Base-by-base conservation (phyloP, 2,888 invertebrate genomes). In the Oscheius myriophilus region DNA sequence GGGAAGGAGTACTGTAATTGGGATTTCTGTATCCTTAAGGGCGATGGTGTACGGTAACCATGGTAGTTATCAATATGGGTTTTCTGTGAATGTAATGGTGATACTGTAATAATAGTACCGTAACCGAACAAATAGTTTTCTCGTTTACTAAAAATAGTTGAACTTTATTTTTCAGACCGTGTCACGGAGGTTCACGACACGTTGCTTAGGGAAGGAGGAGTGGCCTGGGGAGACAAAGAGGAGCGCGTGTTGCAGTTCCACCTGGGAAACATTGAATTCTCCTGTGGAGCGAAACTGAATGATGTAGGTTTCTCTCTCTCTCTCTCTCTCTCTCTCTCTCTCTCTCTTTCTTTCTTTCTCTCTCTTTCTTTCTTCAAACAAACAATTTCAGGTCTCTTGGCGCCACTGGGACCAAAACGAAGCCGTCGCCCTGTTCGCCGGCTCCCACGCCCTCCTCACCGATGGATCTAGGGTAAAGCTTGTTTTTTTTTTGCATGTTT, bases 391-490 rank as follows among this genome's bases (percentile, higher is more conserved):
- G 62, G 66, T 70, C 51, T 70, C 70, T 16, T 67, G 70, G 70
- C 46, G 66, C 21, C 53, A 87, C 72, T 89, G 89, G 89, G 89
- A 89, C 73, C 89, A 89, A 76, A 89, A 89, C 72, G 89, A 89
- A 71, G 84, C 84, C 14, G 86, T 86, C 71, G 87, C 87, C 41
- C 89, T 89, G 79, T 89, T 89, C 80, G 86, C 86, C 39, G 89
- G 89, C 3, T 84, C 86, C 23, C 88, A 88, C 55, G 86, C 87
- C 12, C 73, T 88, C 1, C 72, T 89, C 18, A 77, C 82, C 6
- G 84, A 87, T 25, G 89, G 89, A n/a, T 87, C 86, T 62, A 73
- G 80, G 65, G 88, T 25, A 62, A 25, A 3, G 4, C 33, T 6
- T 33, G 3, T 33, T 33, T 33, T 9, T 33, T 33, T 33, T 33